Percentiles rank a stretch among this genome's conserved stretches.
Evolutionary conservation across 2,113 vertebrate species (phyloP).

Genomic region (Trichechus manatus): DNA sequence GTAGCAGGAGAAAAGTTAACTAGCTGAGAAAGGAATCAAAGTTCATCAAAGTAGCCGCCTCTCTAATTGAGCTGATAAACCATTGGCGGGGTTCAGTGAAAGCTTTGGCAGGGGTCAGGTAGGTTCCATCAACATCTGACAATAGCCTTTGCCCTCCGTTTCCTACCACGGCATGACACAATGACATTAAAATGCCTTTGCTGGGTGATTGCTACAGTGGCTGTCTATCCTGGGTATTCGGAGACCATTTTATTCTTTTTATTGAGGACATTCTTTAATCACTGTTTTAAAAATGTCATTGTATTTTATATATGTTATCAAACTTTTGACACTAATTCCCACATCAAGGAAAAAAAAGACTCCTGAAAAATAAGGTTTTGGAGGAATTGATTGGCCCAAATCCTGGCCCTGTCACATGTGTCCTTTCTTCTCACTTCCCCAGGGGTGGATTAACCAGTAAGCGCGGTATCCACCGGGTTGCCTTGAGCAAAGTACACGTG

Average conservation of each 20-base stretch:
- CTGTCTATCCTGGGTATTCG: neutral
- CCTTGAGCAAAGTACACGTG: too few species aligned
- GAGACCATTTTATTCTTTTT: neutral
- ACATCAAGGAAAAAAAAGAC: neutral
- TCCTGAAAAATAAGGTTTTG: neutral
- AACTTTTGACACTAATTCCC: neutral
- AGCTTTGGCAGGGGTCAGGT: conserved; percentile 59
- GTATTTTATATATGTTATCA: neutral
- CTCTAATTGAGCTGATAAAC: conserved; percentile 71
- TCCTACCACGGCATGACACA: conserved; percentile 8
- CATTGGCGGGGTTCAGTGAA: neutral
- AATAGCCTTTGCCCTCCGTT: conserved; percentile 53
- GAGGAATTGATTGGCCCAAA: neutral
- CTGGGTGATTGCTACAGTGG: neutral
- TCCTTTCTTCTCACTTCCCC: neutral
- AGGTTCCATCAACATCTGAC: conserved; percentile 4
- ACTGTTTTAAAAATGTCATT: neutral
- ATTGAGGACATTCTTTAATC: conserved; percentile 15
- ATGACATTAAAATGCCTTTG: conserved; percentile 68
- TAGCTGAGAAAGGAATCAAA: conserved; percentile 63
- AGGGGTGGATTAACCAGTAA: too few species aligned
- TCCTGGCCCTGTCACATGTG: neutral
- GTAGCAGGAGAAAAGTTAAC: conserved; percentile 40
- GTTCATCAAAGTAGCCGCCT: conserved; percentile 21
- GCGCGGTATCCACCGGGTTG: too few species aligned